A percentile compares a stretch with the other conserved stretches of the same genome.
Evolutionary conservation across 2,888 invertebrate species (phyloP).

Genomic region (Lepidochrysops patricia): DNA sequence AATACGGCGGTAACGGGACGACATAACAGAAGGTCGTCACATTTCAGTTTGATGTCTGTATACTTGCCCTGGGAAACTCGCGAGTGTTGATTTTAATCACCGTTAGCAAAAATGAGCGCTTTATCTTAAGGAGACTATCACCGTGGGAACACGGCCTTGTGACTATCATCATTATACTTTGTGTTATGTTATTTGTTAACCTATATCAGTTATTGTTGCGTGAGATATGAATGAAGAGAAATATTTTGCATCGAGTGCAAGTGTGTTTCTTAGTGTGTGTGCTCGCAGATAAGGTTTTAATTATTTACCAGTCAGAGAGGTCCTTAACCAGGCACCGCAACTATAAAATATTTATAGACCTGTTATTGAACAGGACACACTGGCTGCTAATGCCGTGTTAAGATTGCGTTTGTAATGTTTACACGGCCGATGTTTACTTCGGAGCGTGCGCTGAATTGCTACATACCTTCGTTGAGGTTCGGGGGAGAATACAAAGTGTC

Average conservation of each 20-base stretch:
- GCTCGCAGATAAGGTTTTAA: conserved; percentile 28
- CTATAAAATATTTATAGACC: conserved; percentile 61
- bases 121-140: conserved; percentile 15
- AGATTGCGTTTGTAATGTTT: conserved; percentile 17
- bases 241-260: neutral
- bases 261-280: conserved; percentile 14
- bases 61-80: conserved; percentile 16
- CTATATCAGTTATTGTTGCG: no score
- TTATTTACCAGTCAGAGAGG: conserved; percentile 32
- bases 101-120: conserved; percentile 15
- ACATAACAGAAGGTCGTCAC: conserved; percentile 35
- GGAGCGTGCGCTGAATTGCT: neutral
- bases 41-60: conserved; percentile 29
- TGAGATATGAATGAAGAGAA: neutral
- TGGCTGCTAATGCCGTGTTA: conserved; percentile 29
- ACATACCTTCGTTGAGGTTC: conserved; percentile 2
- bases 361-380: conserved; percentile 52
- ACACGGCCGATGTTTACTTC: conserved; percentile 10
- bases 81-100: conserved; percentile 14
- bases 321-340: conserved; percentile 32
- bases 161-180: neutral
- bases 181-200: neutral
- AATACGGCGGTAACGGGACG: conserved; percentile 45
- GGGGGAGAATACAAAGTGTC: conserved; percentile 16
- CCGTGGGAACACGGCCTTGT: conserved; percentile 14